Percentiles rank a stretch among this genome's conserved stretches.
Evolutionary conservation across 2,888 invertebrate species (phyloP).

Genomic region (Machimus rusticus): DNA sequence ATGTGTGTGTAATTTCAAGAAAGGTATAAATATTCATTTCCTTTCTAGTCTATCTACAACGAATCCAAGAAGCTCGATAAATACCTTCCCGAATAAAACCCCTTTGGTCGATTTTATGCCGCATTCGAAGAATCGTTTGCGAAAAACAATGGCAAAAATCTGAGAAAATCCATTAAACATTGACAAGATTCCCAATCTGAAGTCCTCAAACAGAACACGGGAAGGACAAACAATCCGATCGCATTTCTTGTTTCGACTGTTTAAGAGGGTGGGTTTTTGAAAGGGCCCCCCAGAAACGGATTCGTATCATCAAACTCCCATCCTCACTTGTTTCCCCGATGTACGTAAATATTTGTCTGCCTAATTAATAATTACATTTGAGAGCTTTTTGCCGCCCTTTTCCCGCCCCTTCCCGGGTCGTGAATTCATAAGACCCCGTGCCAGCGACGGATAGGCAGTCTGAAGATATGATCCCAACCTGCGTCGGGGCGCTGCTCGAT

Average conservation of each 20-base stretch:
- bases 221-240: slow-evolving; percentile 30
- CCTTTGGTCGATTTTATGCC: no score
- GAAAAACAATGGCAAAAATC: background rate
- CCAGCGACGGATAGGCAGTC: background rate
- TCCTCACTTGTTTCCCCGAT: slow-evolving; percentile 39
- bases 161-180: background rate
- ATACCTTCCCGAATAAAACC: background rate
- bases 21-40: background rate
- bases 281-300: background rate
- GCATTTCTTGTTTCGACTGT: background rate
- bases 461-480: background rate
- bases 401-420: background rate
- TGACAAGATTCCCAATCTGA: slow-evolving; percentile 25
- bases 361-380: slow-evolving; percentile 57
- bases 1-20: background rate
- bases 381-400: slow-evolving; percentile 30
- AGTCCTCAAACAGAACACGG: slow-evolving; percentile 30
- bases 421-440: background rate
- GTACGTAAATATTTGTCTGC: slow-evolving; percentile 57
- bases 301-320: background rate
- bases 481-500: background rate
- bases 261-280: background rate
- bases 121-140: background rate
- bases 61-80: background rate
- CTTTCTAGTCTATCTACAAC: background rate